Conservation (phyloP, 2,113 vertebrate species). For the Numida meleagris region DNA sequence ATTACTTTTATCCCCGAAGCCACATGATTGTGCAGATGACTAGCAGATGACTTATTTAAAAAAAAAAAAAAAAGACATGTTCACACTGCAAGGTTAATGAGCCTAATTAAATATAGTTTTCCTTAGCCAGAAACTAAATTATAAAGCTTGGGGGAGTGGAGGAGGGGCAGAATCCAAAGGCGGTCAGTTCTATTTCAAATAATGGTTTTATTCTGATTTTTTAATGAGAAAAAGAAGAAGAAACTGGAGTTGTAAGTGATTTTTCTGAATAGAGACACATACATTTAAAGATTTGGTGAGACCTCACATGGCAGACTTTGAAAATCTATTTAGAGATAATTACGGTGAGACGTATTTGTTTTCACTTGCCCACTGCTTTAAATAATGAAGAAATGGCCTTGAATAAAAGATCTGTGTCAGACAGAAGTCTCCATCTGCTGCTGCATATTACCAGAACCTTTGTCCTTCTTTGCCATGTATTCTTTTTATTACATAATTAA, state of each 20-base stretch:
- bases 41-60: conserved; percentile 73
- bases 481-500: background rate
- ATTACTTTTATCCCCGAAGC: conserved; percentile 74
- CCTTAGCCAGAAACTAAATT: conserved; percentile 67
- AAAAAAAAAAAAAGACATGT: conserved; percentile 54
- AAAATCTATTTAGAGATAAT: conserved; percentile 45
- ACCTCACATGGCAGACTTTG: conserved; percentile 24
- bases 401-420: conserved; percentile 49
- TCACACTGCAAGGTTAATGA: conserved; percentile 76
- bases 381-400: conserved; percentile 50
- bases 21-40: conserved; percentile 74
- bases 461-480: background rate
- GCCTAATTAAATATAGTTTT: conserved; percentile 74
- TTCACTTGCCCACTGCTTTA: conserved; percentile 51
- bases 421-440: conserved; percentile 63
- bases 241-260: background rate
- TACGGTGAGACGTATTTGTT: conserved; percentile 41
- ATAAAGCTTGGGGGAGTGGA: conserved; percentile 5
- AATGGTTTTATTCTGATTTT: conserved; percentile 43
- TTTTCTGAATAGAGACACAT: conserved; percentile 26
- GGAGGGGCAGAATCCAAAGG: conserved; percentile 5
- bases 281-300: conserved; percentile 29
- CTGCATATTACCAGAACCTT: conserved; percentile 38
- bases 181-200: conserved; percentile 40
- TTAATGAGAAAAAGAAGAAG: background rate